Conservation (phyloP, 2,888 invertebrate species). For the Electrophaes corylata region DNA sequence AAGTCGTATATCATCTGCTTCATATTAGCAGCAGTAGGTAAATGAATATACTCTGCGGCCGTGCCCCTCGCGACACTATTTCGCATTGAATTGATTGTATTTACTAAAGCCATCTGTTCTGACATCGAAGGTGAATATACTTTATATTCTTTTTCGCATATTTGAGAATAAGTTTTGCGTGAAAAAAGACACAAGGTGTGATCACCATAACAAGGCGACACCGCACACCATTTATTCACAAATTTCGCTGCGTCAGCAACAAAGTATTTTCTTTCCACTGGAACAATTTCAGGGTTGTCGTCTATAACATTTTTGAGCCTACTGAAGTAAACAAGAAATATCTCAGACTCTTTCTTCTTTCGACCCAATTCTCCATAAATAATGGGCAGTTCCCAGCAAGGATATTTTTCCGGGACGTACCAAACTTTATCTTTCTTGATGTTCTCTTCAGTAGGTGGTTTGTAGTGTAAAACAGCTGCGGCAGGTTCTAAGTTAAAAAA, state of each 20-base stretch:
- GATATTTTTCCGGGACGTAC: slow-evolving; percentile 68
- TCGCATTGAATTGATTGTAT: slow-evolving; percentile 73
- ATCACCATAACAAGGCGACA: slow-evolving; percentile 71
- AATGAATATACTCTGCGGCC: slow-evolving; percentile 56
- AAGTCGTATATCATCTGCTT: slow-evolving; percentile 70
- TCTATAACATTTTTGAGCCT: slow-evolving; percentile 59
- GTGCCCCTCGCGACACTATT: slow-evolving; percentile 68
- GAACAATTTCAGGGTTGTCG: slow-evolving; percentile 13
- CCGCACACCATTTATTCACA: slow-evolving; percentile 70
- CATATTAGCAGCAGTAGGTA: slow-evolving; percentile 73
- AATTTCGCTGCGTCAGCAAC: slow-evolving; percentile 26
- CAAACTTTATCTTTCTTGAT: slow-evolving; percentile 46
- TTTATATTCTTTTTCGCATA: slow-evolving; percentile 58
- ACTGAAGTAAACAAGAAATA: slow-evolving; percentile 57
- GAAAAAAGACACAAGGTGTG: slow-evolving; percentile 74
- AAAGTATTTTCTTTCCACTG: slow-evolving; percentile 19
- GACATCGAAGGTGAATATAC: slow-evolving; percentile 54
- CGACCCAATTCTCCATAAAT: slow-evolving; percentile 60
- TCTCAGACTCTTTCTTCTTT: slow-evolving; percentile 42
- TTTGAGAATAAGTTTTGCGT: slow-evolving; percentile 48
- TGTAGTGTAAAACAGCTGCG: slow-evolving; percentile 35
- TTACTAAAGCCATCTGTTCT: slow-evolving; percentile 62
- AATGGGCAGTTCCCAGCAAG: slow-evolving; percentile 72
- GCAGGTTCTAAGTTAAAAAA: slow-evolving; percentile 67
- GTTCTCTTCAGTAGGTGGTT: slow-evolving; percentile 12